Base-by-base conservation (phyloP, 2,888 invertebrate species). In the Clistopyga incitator region DNA sequence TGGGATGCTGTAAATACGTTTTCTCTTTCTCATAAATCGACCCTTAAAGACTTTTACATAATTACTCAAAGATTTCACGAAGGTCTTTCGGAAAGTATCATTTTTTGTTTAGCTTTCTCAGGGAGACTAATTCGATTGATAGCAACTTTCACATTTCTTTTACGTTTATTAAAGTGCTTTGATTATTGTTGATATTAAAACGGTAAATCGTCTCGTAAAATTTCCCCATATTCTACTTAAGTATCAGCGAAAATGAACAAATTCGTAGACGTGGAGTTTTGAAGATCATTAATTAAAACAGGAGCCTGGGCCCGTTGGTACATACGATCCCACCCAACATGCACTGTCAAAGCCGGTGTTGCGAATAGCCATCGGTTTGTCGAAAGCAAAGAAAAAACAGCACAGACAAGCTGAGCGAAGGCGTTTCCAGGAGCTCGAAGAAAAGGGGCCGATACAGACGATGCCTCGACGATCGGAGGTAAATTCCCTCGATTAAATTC, bases 241-340 rank as follows among this genome's bases (percentile, higher is more conserved):
- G 29, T 29, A 29, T 3, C 29, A 29, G 29, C 29, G 3, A 29
- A 2, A 4, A 2, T 29, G 29, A 29, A 29, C 4, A 29, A 29
- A 29, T 29, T 29, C 29, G 29, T 29, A 29, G 3, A 29, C 29
- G 2, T 20, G 23, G 11, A 54, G 15, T 34, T 54, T 56, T 47
- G 18, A 13, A 23, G 23, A 42, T 59, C n/a, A 13, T 23, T 47
- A 10, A 6, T 67, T 34, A 42, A 68, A 56, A 45, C 38, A 89
- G 88, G 87, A 86, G 6, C 56, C 78, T 23, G 61, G 52, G 6
- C 78, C 70, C 0, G 61, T 15, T 25, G 75, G 59, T 50, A 84
- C 84, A 2, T 90, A 89, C 56, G 81, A 89, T 82, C 88, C 90
- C 0, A 3, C 80, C 1, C 47, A 85, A 23, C 23, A 65, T n/a